Evolutionary conservation across 2,888 invertebrate species (phyloP).

Genomic region (Polylopha cassiicola): DNA sequence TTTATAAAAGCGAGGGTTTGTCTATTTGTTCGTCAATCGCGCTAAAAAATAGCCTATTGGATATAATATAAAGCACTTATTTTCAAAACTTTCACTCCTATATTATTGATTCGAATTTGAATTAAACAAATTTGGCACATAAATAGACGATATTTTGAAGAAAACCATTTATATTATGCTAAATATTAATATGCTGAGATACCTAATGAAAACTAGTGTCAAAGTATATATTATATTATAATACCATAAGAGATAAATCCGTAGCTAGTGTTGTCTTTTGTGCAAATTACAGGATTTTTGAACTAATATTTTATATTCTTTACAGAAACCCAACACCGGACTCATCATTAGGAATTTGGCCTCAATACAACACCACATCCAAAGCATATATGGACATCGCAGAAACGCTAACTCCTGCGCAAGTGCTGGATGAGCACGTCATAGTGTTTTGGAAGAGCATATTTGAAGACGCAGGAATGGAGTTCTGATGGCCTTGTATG

Average conservation of each 20-base stretch:
- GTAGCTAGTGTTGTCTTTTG: background rate
- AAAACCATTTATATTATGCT: no score
- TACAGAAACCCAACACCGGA: constrained; percentile 27
- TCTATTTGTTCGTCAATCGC: no score
- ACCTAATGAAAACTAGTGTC: background rate
- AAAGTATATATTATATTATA: background rate
- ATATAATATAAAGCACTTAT: no score
- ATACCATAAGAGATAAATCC: background rate
- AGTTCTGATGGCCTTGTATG: no score
- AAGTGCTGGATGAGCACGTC: constrained; percentile 15
- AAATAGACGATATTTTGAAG: no score
- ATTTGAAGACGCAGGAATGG: constrained; percentile 19
- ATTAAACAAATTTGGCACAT: no score
- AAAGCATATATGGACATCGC: constrained; percentile 23
- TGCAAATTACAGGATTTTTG: background rate
- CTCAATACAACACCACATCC: constrained; percentile 13
- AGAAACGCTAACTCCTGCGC: constrained; percentile 15
- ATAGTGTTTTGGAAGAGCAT: constrained; percentile 24
- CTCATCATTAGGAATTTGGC: constrained; percentile 24
- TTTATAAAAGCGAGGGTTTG: no score
- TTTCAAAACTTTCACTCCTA: no score
- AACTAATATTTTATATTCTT: background rate
- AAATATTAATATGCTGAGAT: no score
- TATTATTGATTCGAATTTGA: no score
- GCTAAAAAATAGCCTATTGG: no score